Percentiles rank a stretch among this genome's conserved stretches.
Evolutionary conservation across 2,888 invertebrate species (phyloP).

Genomic region (Sarcophaga rosellei): DNA sequence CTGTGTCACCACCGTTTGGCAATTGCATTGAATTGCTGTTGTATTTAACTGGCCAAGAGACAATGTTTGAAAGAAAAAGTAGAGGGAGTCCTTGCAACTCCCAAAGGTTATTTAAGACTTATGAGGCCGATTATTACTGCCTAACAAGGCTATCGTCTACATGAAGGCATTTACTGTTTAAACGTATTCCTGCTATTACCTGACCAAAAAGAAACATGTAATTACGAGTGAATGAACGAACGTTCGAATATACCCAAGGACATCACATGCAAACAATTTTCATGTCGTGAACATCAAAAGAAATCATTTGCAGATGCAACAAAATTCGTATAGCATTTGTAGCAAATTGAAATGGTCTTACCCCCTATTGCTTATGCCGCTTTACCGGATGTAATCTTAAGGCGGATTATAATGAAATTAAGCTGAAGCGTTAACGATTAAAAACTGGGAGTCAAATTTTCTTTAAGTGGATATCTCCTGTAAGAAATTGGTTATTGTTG

Average conservation of each 20-base stretch:
- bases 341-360: background rate
- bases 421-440: too few species aligned
- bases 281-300: conserved; percentile 26
- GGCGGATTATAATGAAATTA: too few species aligned
- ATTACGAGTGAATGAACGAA: background rate
- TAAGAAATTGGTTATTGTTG: too few species aligned
- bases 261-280: conserved; percentile 18
- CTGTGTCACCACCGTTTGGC: conserved; percentile 2
- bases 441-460: too few species aligned
- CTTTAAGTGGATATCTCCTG: too few species aligned
- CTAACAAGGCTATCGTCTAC: conserved; percentile 38
- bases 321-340: background rate
- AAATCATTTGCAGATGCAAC: background rate
- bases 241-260: background rate
- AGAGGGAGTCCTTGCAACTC: background rate
- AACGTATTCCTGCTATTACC: background rate
- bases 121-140: conserved; percentile 31
- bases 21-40: conserved; percentile 33
- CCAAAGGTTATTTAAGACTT: conserved; percentile 38
- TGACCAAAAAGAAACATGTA: conserved; percentile 7
- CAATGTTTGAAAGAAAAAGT: conserved; percentile 2
- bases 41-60: background rate
- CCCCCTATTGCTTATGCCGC: too few species aligned
- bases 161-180: conserved; percentile 12
- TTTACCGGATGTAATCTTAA: too few species aligned